Conservation (phyloP, 2,888 invertebrate species). For the Linnaemya vulpina region DNA sequence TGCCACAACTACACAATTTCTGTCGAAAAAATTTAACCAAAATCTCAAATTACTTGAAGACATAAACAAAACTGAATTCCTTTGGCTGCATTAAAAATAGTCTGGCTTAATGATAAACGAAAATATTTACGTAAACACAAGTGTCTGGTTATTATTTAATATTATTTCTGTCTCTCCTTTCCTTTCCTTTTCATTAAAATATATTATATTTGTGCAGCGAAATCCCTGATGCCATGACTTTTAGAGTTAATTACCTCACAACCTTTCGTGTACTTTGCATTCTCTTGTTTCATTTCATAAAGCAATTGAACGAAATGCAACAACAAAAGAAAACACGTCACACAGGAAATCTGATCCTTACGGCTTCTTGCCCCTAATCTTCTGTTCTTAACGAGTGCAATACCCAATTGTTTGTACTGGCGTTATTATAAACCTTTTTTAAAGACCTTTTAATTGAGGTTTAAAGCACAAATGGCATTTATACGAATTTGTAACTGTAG, state of each 20-base stretch:
- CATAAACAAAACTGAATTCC: constrained; percentile 27
- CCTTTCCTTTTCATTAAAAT: neutral
- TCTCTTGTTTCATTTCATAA: neutral
- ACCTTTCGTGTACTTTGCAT: neutral
- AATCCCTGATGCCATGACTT: constrained; percentile 23
- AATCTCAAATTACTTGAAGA: constrained; percentile 51
- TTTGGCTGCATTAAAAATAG: too few species aligned
- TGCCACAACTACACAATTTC: constrained; percentile 3
- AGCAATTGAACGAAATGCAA: constrained; percentile 19
- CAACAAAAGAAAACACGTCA: constrained; percentile 24
- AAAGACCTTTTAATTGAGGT: constrained; percentile 41
- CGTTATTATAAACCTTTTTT: constrained; percentile 21
- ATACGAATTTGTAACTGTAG: constrained; percentile 33
- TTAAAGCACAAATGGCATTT: constrained; percentile 38
- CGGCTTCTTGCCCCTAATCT: constrained; percentile 14
- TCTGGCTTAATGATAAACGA: too few species aligned
- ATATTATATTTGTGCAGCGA: neutral
- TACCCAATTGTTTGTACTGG: constrained; percentile 23
- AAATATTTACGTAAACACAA: constrained; percentile 28
- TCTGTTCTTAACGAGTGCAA: constrained; percentile 4
- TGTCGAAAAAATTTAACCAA: constrained; percentile 1
- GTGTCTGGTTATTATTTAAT: constrained; percentile 19
- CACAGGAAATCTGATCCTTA: constrained; percentile 62
- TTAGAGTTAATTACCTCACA: constrained; percentile 48
- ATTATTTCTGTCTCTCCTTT: neutral